Evolutionary conservation across 2,888 invertebrate genomes (phyloP).

Genomic region (Xanthorhoe spadicearia): DNA sequence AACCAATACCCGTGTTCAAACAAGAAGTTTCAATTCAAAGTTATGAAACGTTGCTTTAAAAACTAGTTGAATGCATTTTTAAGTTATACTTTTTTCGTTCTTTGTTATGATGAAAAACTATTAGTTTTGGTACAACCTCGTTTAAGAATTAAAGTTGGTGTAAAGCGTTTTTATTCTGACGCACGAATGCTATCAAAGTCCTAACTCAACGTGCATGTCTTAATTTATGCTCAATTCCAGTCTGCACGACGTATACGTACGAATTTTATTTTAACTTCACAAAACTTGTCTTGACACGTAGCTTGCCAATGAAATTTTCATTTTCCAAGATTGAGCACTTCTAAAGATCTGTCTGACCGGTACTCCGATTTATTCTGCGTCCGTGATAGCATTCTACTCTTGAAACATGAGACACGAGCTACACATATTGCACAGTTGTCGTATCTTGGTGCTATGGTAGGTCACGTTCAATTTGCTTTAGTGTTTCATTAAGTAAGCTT

Average conservation of each 20-base stretch:
- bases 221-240: not conserved
- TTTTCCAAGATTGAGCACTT: constrained; percentile 25
- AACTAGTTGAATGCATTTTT: too few species aligned
- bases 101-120: not conserved
- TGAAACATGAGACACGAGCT: not conserved
- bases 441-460: not conserved
- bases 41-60: too few species aligned
- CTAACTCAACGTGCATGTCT: not conserved
- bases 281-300: constrained; percentile 1
- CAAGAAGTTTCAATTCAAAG: too few species aligned
- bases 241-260: not conserved
- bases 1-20: too few species aligned
- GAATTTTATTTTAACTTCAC: constrained; percentile 4
- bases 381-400: not conserved
- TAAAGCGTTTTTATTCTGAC: not conserved
- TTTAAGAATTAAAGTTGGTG: not conserved
- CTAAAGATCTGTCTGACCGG: constrained; percentile 24
- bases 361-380: not conserved
- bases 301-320: constrained; percentile 23
- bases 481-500: not conserved
- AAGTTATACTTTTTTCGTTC: not conserved
- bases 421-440: not conserved
- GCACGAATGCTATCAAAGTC: not conserved
- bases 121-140: not conserved
- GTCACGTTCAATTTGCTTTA: not conserved